Evolutionary conservation across 2,888 invertebrate genomes (phyloP).

Genomic region (Argynnis bischoffii): DNA sequence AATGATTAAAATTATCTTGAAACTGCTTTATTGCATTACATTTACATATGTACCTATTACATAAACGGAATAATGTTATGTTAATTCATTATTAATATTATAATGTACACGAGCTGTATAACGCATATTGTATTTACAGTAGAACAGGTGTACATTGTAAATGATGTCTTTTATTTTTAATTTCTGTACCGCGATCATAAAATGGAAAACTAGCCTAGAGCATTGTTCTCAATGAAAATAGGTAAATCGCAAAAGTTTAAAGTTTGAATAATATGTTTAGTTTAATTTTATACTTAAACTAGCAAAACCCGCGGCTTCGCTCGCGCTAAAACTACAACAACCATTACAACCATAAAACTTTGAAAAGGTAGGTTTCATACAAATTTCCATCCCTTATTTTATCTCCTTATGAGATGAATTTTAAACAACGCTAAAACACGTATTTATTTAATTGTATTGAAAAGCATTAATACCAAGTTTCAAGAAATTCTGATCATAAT

Average conservation of each 20-base stretch:
- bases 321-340: too few relatives aligned
- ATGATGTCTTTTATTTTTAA: conserved; percentile 28
- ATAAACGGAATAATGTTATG: background rate
- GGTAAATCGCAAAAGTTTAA: background rate
- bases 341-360: too few relatives aligned
- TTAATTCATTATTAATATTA: conserved; percentile 1
- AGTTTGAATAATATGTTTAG: too few relatives aligned
- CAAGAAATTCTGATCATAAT: too few relatives aligned
- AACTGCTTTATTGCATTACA: background rate
- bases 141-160: conserved; percentile 30
- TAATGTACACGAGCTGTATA: conserved; percentile 5
- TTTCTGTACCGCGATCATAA: conserved; percentile 27
- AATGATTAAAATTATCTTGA: background rate
- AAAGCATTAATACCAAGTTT: too few relatives aligned
- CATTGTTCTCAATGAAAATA: conserved; percentile 29
- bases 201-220: conserved; percentile 20
- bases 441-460: too few relatives aligned
- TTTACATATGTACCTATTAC: background rate
- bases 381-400: too few relatives aligned
- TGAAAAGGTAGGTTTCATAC: too few relatives aligned
- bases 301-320: too few relatives aligned
- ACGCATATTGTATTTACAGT: conserved; percentile 14
- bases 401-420: too few relatives aligned
- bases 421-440: too few relatives aligned
- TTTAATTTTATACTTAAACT: too few relatives aligned